These are phyloP conservation scores for Tyto alba DNA, from an alignment of 2,113 vertebrate genomes.

Conservation along the genomic window DNA sequence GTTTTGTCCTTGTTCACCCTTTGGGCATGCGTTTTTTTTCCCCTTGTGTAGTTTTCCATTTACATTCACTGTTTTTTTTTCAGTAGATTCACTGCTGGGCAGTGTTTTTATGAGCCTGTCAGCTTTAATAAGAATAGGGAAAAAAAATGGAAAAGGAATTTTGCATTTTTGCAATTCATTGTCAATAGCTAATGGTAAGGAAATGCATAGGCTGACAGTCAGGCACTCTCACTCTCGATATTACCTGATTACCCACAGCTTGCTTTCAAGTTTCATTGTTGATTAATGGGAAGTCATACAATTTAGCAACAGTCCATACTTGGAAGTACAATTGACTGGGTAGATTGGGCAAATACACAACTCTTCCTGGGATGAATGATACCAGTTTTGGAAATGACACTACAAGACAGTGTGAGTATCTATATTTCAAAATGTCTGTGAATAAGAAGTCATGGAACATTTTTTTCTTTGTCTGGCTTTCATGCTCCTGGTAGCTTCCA, in stretches of 20 bases:
- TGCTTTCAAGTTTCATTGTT: background rate
- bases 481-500: background rate
- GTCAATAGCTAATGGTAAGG: background rate
- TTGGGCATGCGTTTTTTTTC: background rate
- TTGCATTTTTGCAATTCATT: background rate
- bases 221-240: background rate
- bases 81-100: background rate
- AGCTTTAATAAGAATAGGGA: background rate
- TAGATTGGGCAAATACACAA: background rate
- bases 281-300: background rate
- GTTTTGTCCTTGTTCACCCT: background rate
- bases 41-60: background rate
- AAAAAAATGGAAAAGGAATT: background rate
- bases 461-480: background rate
- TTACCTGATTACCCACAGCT: background rate
- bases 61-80: background rate
- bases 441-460: background rate
- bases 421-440: background rate
- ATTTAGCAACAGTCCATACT: background rate
- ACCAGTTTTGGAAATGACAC: background rate
- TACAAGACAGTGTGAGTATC: background rate
- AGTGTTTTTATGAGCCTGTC: background rate
- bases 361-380: background rate
- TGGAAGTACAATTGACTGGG: background rate
- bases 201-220: background rate